Percentiles rank a stretch among this genome's conserved stretches.
phyloP scores from a whole-genome alignment of 2,888 invertebrate genomes.

The Drosophila mimetica region DNA sequence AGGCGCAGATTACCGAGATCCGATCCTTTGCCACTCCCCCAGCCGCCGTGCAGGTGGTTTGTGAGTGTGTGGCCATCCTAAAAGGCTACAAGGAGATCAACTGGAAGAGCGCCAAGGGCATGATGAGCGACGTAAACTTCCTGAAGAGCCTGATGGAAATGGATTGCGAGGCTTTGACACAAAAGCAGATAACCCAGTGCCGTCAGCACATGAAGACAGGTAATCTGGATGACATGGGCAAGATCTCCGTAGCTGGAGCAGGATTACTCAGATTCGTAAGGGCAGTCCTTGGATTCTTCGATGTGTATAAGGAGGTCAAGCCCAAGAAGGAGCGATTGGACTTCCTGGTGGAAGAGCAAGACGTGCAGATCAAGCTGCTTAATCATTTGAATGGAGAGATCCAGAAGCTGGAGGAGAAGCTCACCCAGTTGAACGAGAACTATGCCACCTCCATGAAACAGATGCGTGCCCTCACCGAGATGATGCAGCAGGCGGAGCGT shows the following conservation, averaged over 20 bases:
- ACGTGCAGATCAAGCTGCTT: constrained; percentile 86
- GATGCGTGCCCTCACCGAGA: constrained; percentile 83
- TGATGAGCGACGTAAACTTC: constrained; percentile 96
- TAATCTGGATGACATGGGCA: constrained; percentile 92
- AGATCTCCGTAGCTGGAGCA: constrained; percentile 93
- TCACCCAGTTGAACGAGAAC: constrained; percentile 89
- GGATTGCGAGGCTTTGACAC: constrained; percentile 92
- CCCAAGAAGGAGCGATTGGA: constrained; percentile 94
- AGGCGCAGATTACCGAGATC: constrained; percentile 96
- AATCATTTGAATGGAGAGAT: constrained; percentile 91
- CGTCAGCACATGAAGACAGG: constrained; percentile 90
- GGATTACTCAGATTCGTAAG: constrained; percentile 93
- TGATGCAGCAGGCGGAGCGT: constrained; percentile 85
- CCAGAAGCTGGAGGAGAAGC: constrained; percentile 88
- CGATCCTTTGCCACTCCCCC: constrained; percentile 96
- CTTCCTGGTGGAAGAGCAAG: constrained; percentile 90
- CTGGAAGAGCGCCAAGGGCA: constrained; percentile 95
- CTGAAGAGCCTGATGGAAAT: constrained; percentile 92
- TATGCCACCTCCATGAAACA: constrained; percentile 91
- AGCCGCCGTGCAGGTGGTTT: constrained; percentile 94
- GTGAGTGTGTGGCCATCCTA: constrained; percentile 95
- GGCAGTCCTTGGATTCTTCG: constrained; percentile 95
- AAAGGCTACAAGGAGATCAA: constrained; percentile 92
- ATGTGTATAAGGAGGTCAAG: constrained; percentile 93
- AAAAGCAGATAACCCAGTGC: constrained; percentile 89